Evolutionary conservation across 1,140 invertebrate species (phyloP), one percentile per base, ranked within the genome.

Genomic region (Rhyzopertha dominica): DNA sequence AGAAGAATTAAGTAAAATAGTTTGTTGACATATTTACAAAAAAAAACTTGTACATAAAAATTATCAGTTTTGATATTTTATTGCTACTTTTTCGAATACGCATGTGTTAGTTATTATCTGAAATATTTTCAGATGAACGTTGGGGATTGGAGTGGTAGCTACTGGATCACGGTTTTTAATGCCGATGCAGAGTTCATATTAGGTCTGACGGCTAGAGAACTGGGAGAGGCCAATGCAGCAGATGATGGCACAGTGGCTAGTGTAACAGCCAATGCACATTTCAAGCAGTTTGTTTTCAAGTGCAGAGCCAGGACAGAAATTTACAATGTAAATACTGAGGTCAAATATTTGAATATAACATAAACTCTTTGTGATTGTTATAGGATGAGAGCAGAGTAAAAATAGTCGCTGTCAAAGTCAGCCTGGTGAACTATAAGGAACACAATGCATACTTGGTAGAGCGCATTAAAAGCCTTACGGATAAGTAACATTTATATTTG

Each of bases 91-190:
- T 52, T 42, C 22, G 31, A 34, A 29, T 50, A 10, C 48, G 69
- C 38, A 31, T 13, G 26, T 40, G 59, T 54, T 56, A 63, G 18
- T n/a, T n/a, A n/a, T n/a, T n/a, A n/a, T n/a, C n/a, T n/a, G n/a
- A n/a, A n/a, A n/a, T n/a, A n/a, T 56, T 57, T 65, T 19, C 56
- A 85, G 80, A 65, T 80, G 47, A 81, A 81, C 54, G 69, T 95
- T 25, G 81, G 82, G 1, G 94, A 97, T 70, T 79, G 71, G 62
- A 79, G 81, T 13, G 81, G 77, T 18, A 79, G 78, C 61, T 78
- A 85, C 32, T 95, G 92, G 83, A 80, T 85, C 2, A 94, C 88
- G 2, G 78, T 85, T 13, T 98, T 97, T 63, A 87, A 83, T 57
- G 90, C 95, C 18, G 74, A 79, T 2, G 90, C 84, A 2, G 90